A percentile compares a stretch with the other conserved stretches of the same genome.
Conservation (phyloP, 2,113 vertebrate species). For the Sorex araneus region DNA sequence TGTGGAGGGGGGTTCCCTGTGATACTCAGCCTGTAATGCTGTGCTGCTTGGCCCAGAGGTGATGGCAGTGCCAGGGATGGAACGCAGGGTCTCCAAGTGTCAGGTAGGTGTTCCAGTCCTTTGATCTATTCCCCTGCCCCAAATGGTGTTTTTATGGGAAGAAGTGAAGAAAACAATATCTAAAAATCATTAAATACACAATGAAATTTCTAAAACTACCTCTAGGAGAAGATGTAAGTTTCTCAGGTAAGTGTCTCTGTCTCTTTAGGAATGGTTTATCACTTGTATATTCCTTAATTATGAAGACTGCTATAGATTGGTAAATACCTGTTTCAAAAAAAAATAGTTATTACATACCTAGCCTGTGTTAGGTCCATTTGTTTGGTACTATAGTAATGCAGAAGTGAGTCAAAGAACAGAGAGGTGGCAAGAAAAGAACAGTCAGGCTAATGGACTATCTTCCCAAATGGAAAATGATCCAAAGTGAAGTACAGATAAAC, state of each 20-base stretch:
- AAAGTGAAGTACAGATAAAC: neutral
- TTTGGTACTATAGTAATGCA: neutral
- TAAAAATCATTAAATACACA: slow-evolving; percentile 44
- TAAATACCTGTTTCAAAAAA: slow-evolving; percentile 20
- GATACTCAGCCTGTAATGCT: too few species aligned
- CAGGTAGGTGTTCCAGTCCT: too few species aligned
- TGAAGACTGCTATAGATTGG: slow-evolving; percentile 16
- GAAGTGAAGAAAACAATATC: slow-evolving; percentile 25
- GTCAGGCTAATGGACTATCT: neutral
- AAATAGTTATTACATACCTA: slow-evolving; percentile 35
- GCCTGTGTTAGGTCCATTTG: neutral
- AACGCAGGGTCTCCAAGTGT: too few species aligned
- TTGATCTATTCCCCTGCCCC: too few species aligned
- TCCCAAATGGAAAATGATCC: slow-evolving; percentile 31
- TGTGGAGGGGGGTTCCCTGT: too few species aligned
- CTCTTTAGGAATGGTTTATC: slow-evolving; percentile 34
- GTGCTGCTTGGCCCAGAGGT: too few species aligned
- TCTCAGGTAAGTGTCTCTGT: slow-evolving; percentile 17
- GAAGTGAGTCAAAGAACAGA: slow-evolving; percentile 1
- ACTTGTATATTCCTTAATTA: neutral
- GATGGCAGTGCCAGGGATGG: too few species aligned
- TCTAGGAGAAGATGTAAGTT: neutral
- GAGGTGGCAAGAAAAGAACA: neutral
- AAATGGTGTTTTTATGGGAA: slow-evolving; percentile 18
- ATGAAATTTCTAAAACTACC: slow-evolving; percentile 46